Conservation (phyloP, 1,140 invertebrate species). For the Latrodectus geometricus region DNA sequence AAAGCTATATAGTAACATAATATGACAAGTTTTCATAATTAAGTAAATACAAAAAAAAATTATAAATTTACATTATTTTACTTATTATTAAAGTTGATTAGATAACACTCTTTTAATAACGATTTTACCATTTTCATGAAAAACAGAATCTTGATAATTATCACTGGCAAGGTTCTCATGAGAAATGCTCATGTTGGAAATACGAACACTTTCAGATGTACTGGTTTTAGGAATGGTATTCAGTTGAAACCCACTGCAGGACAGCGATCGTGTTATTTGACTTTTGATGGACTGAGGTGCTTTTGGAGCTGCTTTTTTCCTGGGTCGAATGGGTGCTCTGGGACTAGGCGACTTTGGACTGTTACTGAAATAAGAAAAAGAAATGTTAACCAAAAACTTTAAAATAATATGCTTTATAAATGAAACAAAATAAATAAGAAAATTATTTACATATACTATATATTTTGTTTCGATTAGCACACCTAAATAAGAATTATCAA, state of each 20-base stretch:
- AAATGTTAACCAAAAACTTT: too few species aligned
- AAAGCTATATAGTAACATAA: too few species aligned
- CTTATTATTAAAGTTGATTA: too few species aligned
- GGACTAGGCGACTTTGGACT: conserved; percentile 51
- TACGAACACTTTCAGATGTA: neutral
- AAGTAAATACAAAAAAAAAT: too few species aligned
- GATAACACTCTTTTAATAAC: neutral
- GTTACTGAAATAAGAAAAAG: conserved; percentile 9
- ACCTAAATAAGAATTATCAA: too few species aligned
- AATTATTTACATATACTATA: too few species aligned
- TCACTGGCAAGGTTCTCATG: conserved; percentile 43
- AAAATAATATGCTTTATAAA: too few species aligned
- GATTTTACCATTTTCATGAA: neutral
- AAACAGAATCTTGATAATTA: neutral
- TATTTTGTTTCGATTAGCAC: too few species aligned
- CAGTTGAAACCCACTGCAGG: conserved; percentile 43
- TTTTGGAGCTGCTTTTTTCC: conserved; percentile 43
- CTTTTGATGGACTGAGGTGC: conserved; percentile 2
- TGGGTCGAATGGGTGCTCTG: conserved; percentile 26
- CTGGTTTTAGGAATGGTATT: neutral
- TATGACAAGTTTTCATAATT: too few species aligned
- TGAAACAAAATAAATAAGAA: too few species aligned
- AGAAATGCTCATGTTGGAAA: conserved; percentile 4
- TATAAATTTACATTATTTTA: too few species aligned
- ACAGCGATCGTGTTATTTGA: conserved; percentile 36